These are phyloP conservation scores for Manacus vitellinus DNA, from an alignment of 2,113 vertebrate genomes.

Conservation along the genomic window DNA sequence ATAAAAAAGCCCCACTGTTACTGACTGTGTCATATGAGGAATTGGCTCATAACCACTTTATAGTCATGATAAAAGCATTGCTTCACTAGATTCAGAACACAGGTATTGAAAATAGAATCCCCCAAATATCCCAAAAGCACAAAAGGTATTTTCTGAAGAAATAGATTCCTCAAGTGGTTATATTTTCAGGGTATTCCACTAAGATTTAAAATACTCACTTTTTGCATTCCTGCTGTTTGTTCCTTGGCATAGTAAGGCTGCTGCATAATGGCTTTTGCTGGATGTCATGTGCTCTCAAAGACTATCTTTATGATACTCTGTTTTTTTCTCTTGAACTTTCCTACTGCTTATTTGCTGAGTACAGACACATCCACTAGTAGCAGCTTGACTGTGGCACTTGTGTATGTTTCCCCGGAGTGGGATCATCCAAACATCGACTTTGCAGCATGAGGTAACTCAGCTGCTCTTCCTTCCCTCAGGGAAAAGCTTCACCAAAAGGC, in stretches of 20 bases:
- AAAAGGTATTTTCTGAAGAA: constrained; percentile 70
- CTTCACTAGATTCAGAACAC: constrained; percentile 63
- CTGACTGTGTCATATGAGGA: constrained; percentile 73
- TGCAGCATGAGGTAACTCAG: constrained; percentile 36
- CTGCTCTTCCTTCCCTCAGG: constrained; percentile 41
- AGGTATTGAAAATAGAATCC: constrained; percentile 70
- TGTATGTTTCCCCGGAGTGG: constrained; percentile 61
- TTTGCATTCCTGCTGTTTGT: constrained; percentile 49
- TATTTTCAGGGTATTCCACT: constrained; percentile 65
- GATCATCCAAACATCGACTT: constrained; percentile 48
- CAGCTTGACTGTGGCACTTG: constrained; percentile 73
- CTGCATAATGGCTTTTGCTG: constrained; percentile 18
- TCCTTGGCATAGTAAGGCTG: background rate
- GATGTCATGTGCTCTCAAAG: constrained; percentile 49
- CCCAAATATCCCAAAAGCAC: constrained; percentile 54
- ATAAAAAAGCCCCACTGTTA: constrained; percentile 65
- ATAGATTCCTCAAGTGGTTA: constrained; percentile 75
- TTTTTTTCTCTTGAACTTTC: constrained; percentile 62
- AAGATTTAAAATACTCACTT: constrained; percentile 66
- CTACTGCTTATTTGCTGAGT: constrained; percentile 27
- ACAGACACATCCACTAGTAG: constrained; percentile 63
- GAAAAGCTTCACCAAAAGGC: constrained; percentile 47
- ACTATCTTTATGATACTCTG: constrained; percentile 25
- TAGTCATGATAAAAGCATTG: constrained; percentile 73
- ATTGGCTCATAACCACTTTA: constrained; percentile 79